Evolutionary conservation across 2,888 invertebrate species (phyloP), one percentile per base, ranked within the genome.

Genomic region (Dasysyrphus albostriatus): DNA sequence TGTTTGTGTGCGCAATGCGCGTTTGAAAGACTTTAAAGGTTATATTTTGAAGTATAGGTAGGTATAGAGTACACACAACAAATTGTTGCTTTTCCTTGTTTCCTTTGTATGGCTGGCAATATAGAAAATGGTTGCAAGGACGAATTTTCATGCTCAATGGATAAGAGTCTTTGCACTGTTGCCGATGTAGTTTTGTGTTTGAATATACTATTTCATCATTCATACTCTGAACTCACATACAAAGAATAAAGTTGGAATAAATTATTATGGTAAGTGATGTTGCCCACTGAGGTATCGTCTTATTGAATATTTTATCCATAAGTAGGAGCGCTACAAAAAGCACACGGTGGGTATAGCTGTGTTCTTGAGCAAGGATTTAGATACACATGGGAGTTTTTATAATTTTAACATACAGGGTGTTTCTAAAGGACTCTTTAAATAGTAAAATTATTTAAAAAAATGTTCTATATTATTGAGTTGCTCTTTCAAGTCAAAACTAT

Each of bases 11-110:
- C 58, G 75, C 63, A 37, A 24, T 69, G 29, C 39, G 69, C 14
- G 65, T 58, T 67, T 80, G 44, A 77, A 72, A 65, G 34, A 19
- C 47, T 29, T 24, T 51, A 39, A 37, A 39, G 14, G 32, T 47
- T 49, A 65, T 4, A 19, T 19, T 14, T 67, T 42, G 29, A 24
- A 54, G 54, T 8, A 54, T 32, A n/a, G 14, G 29, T 54, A 54
- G 14, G 29, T 54, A 54, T 5, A 6, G 29, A 54, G 54, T 14
- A 54, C 8, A 54, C 7, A 29, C 54, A 85, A 85, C 85, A 82
- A 81, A 74, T 82, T 85, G 85, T 85, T 85, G 85, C 85, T 85
- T 81, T 81, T 42, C 73, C 56, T 77, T 69, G 47, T 56, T 29
- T 47, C 16, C 49, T 56, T 37, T 37, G 6, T 24, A n/a, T 39